phyloP scores from a whole-genome alignment of 1,140 invertebrate species.

The Phortica variegata region DNA sequence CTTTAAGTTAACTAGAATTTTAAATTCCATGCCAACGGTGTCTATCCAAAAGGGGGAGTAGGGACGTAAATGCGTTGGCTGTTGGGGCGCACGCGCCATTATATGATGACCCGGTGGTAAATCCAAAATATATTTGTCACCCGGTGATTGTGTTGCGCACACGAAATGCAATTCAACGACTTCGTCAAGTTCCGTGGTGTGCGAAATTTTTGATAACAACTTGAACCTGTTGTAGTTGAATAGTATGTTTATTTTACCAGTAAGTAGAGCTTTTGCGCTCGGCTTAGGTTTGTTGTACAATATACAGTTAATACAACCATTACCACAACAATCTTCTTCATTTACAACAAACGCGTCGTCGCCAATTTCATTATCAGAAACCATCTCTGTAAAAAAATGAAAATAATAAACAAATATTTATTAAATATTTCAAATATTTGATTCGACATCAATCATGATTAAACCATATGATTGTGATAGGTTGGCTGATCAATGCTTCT shows the following conservation, averaged over 20 bases:
- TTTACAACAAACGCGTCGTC: background rate
- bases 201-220: slow-evolving; percentile 16
- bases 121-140: slow-evolving; percentile 28
- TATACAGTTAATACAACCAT: slow-evolving; percentile 53
- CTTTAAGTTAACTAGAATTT: slow-evolving; percentile 44
- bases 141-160: background rate
- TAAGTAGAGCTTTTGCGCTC: slow-evolving; percentile 21
- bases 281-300: slow-evolving; percentile 32
- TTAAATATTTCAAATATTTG: too few relatives aligned
- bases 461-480: too few relatives aligned
- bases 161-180: slow-evolving; percentile 35
- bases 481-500: too few relatives aligned
- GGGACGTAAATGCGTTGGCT: slow-evolving; percentile 24
- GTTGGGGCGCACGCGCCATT: slow-evolving; percentile 31
- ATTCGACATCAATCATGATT: too few relatives aligned
- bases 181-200: slow-evolving; percentile 5
- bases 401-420: too few relatives aligned
- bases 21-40: slow-evolving; percentile 29
- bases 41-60: slow-evolving; percentile 51
- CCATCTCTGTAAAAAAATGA: too few relatives aligned
- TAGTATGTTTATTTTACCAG: slow-evolving; percentile 37
- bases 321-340: slow-evolving; percentile 44
- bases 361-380: too few relatives aligned
- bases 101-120: slow-evolving; percentile 46
- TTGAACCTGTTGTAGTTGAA: slow-evolving; percentile 28